Base-by-base conservation (phyloP, 2,888 invertebrate species). In the Theretra japonica region DNA sequence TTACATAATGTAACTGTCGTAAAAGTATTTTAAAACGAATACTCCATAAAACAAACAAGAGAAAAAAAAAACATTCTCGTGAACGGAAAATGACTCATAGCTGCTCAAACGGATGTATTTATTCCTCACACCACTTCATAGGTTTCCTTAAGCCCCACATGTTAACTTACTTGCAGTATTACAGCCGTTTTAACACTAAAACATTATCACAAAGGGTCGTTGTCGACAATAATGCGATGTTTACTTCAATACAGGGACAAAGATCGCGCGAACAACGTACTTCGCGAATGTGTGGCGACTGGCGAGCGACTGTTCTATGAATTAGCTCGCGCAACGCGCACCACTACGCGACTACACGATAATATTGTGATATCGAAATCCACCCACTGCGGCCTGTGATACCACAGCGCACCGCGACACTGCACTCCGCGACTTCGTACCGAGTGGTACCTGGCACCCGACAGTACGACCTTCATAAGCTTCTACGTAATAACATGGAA, bases 381-480 rank as follows among this genome's bases (percentile, higher is more conserved):
- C 91, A 90, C 91, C 91, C 90, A 92, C 89, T 81, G 79, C 82
- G 76, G 79, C 83, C 80, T 83, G 78, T 23, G 62, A 15, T 33
- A 77, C 79, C 79, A 81, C 80, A 83, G 80, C 48, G 60, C 33
- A 56, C 65, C 33, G 82, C 78, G 73, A 78, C 77, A 82, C 79
- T 76, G 82, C 80, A 78, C 81, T 75, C 75, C 75, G 82, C 81
- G 81, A 73, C 82, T 80, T 80, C 77, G 82, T 82, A 80, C 81
- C 80, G 80, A 75, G 78, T 83, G 77, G 93, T 92, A 83, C 92
- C 94, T 87, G 94, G 93, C 86, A 94, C 94, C 85, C 80, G 77
- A 80, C 79, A 82, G 84, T 82, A 87, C 94, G 94, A 90, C 94
- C 94, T 94, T 94, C 93, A 86, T 87, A 82, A 79, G 84, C 87